Percentiles rank a stretch among this genome's conserved stretches.
phyloP scores from a whole-genome alignment of 2,888 invertebrate genomes.

The Ellobium chinense region DNA sequence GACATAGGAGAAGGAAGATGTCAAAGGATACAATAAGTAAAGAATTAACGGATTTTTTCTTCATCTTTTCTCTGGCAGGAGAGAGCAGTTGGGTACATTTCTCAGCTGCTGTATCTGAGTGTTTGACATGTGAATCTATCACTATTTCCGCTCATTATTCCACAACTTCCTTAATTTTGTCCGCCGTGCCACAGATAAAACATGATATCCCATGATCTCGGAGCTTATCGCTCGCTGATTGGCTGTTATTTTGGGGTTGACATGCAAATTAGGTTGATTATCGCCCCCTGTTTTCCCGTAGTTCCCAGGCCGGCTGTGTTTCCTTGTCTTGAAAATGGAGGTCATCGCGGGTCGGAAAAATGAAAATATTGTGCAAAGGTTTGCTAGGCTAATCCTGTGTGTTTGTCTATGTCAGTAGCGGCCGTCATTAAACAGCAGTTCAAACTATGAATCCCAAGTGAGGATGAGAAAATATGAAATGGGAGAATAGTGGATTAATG shows the following conservation, averaged over 20 bases:
- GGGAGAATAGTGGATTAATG: no score
- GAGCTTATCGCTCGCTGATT: slow-evolving; percentile 13
- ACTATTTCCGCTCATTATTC: slow-evolving; percentile 32
- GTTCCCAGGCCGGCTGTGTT: neutral
- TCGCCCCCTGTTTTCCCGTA: slow-evolving; percentile 1
- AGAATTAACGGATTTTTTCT: no score
- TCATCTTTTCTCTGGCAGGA: no score
- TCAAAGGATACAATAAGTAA: no score
- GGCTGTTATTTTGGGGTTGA: slow-evolving; percentile 24
- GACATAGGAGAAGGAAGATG: no score
- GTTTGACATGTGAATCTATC: slow-evolving; percentile 18
- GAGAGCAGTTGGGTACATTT: neutral
- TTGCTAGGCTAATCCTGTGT: neutral
- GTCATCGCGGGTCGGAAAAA: neutral
- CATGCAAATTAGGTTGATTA: slow-evolving; percentile 41
- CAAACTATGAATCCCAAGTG: no score
- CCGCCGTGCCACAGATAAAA: slow-evolving; percentile 33
- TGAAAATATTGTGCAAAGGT: neutral
- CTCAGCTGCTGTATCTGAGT: neutral
- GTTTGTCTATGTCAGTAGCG: neutral
- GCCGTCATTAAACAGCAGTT: neutral
- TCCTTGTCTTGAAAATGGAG: neutral
- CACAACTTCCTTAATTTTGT: slow-evolving; percentile 20
- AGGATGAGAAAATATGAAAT: no score
- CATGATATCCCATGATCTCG: slow-evolving; percentile 30